Base-by-base conservation (phyloP, 2,888 invertebrate genomes). In the Acleris literana region DNA sequence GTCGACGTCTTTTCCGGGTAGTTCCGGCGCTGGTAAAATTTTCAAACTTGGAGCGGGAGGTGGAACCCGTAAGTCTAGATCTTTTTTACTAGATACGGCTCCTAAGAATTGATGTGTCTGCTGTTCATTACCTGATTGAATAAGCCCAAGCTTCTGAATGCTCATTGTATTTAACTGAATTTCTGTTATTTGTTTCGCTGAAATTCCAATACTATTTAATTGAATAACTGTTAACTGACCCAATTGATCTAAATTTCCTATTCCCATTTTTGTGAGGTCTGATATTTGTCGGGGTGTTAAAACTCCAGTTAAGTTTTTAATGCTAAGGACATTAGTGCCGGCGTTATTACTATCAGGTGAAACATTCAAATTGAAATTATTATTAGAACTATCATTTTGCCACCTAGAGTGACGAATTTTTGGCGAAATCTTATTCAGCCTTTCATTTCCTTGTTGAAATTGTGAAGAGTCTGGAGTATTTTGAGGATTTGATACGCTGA, bases 141-240 rank as follows among this genome's bases (percentile, higher is more conserved):
- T 92, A 68, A 93, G 84, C 62, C 93, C 93, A 74, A 93, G 79
- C 74, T 93, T 93, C 77, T 93, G 93, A 77, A 94, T 94, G 73
- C 91, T 93, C 85, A 93, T 91, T 9, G 94, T 94, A 81, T 94
- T 94, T 64, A 94, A 81, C 76, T 94, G 94, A 71, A 94, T 94
- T 78, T 94, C 94, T 43, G 93, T 93, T 59, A 94, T 94, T 82
- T 94, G 94, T 74, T 90, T 88, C 64, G 94, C 82, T 5, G 94
- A 94, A 60, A 94, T 85, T 16, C 95, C 95, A 73, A 94, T 93
- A 75, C 92, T 93, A 77, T 94, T 94, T 54, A 94, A 79, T 74
- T 94, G 94, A 44, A 93, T 89, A 67, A 94, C 93, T 53, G 94
- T 94, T 64, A 95, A 83, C 76, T 94, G 94, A 70, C 93, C 90